Conservation (phyloP, 2,797 vertebrate genomes). For the Enteromius thamalakanensis region DNA sequence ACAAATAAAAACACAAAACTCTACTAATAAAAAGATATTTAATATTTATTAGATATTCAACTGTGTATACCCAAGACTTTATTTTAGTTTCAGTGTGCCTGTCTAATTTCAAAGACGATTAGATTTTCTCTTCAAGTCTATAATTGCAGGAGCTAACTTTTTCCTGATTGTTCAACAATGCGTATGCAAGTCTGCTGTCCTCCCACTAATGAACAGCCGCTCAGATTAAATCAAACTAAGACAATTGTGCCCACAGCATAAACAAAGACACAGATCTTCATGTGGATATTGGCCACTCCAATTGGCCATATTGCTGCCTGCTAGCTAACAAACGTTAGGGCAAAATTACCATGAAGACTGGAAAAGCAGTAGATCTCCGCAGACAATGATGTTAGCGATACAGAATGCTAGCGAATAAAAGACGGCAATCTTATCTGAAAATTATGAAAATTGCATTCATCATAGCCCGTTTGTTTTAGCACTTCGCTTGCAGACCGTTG, state of each 20-base stretch:
- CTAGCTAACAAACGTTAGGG: constrained; percentile 37
- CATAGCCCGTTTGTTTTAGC: constrained; percentile 54
- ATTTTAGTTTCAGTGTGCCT: background rate
- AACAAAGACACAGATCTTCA: constrained; percentile 52
- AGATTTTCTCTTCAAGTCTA: background rate
- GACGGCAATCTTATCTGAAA: constrained; percentile 52
- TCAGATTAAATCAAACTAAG: constrained; percentile 46
- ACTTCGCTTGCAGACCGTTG: constrained; percentile 49
- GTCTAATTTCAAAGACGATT: background rate
- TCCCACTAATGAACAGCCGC: constrained; percentile 30
- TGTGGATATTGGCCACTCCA: constrained; percentile 54
- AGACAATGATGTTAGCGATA: constrained; percentile 36
- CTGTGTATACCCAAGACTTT: background rate
- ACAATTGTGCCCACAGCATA: constrained; percentile 51
- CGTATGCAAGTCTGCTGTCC: constrained; percentile 7
- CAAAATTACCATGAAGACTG: constrained; percentile 36
- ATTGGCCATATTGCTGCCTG: constrained; percentile 44
- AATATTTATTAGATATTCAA: too few species aligned
- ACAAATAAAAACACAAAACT: too few species aligned
- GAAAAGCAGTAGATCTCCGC: constrained; percentile 26
- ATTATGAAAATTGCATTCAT: constrained; percentile 58
- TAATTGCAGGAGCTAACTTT: background rate
- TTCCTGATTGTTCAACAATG: background rate
- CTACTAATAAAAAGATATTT: too few species aligned
- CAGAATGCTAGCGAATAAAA: constrained; percentile 23